phyloP scores from a whole-genome alignment of 2,888 invertebrate genomes.

The Margaritifera margaritifera region DNA sequence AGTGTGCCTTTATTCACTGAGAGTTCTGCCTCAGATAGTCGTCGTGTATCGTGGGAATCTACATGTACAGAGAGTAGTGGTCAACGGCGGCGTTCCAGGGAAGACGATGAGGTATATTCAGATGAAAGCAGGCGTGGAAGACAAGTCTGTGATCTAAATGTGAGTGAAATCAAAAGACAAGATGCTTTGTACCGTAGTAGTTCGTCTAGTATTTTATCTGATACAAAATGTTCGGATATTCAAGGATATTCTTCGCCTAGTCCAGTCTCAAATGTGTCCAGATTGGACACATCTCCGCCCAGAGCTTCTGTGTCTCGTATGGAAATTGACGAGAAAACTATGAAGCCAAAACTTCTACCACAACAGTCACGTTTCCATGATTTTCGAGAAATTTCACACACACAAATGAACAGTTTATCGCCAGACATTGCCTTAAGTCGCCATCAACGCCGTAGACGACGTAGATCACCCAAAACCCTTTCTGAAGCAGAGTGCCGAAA shows the following conservation, averaged over 20 bases:
- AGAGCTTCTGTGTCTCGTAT: slow-evolving; percentile 1
- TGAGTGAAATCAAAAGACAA: slow-evolving; percentile 19
- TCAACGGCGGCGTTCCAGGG: too few relatives aligned
- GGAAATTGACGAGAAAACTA: slow-evolving; percentile 3
- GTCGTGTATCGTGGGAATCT: too few relatives aligned
- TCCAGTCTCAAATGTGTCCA: slow-evolving; percentile 4
- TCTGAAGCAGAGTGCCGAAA: too few relatives aligned
- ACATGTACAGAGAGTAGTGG: too few relatives aligned
- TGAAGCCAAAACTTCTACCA: slow-evolving; percentile 5
- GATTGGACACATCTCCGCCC: slow-evolving; percentile 7
- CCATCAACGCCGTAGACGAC: slow-evolving; percentile 1
- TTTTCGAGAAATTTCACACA: slow-evolving; percentile 7
- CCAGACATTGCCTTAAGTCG: slow-evolving; percentile 36
- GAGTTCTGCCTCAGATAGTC: too few relatives aligned
- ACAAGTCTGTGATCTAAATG: slow-evolving; percentile 3
- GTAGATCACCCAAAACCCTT: too few relatives aligned
- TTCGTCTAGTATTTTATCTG: slow-evolving; percentile 50
- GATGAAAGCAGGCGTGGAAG: too few relatives aligned
- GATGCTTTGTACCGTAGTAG: slow-evolving; percentile 42
- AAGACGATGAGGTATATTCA: too few relatives aligned
- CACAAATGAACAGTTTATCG: slow-evolving; percentile 30
- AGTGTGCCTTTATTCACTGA: too few relatives aligned
- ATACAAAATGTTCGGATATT: slow-evolving; percentile 23
- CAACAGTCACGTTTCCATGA: too few relatives aligned
- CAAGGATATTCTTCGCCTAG: slow-evolving; percentile 9